Evolutionary conservation across 2,888 invertebrate genomes (phyloP).

Genomic region (Embidobia sp.): DNA sequence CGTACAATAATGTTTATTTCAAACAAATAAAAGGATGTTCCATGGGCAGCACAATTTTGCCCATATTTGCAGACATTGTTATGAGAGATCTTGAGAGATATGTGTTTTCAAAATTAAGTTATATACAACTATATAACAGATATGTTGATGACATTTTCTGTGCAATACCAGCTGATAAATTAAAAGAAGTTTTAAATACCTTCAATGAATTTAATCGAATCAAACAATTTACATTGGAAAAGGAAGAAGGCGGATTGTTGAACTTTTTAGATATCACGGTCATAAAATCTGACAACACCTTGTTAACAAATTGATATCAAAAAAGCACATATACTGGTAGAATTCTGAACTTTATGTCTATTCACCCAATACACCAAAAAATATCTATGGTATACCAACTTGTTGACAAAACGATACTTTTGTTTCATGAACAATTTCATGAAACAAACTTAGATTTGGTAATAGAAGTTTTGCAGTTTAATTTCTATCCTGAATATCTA

Average conservation of each 20-base stretch:
- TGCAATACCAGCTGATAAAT: neutral
- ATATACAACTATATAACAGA: slow-evolving; percentile 3
- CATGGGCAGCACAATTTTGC: slow-evolving; percentile 1
- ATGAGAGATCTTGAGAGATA: slow-evolving; percentile 15
- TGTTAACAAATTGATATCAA: slow-evolving; percentile 13
- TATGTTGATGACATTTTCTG: slow-evolving; percentile 14
- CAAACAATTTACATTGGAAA: slow-evolving; percentile 18
- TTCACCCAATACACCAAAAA: neutral
- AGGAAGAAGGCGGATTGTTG: neutral
- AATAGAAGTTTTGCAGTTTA: neutral
- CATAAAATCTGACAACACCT: neutral
- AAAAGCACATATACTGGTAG: slow-evolving; percentile 12
- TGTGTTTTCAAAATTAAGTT: neutral
- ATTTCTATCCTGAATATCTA: neutral
- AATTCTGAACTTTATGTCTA: neutral
- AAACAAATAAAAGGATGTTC: slow-evolving; percentile 16
- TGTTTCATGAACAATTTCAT: neutral
- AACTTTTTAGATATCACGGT: slow-evolving; percentile 20
- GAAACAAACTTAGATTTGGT: neutral
- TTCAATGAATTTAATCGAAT: slow-evolving; percentile 6
- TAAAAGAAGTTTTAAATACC: neutral
- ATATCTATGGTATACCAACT: neutral
- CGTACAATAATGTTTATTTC: slow-evolving; percentile 1
- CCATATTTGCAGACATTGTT: slow-evolving; percentile 11
- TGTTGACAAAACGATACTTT: neutral